Base-by-base conservation (phyloP, 1,140 invertebrate genomes). In the Leptopilina boulardi region DNA sequence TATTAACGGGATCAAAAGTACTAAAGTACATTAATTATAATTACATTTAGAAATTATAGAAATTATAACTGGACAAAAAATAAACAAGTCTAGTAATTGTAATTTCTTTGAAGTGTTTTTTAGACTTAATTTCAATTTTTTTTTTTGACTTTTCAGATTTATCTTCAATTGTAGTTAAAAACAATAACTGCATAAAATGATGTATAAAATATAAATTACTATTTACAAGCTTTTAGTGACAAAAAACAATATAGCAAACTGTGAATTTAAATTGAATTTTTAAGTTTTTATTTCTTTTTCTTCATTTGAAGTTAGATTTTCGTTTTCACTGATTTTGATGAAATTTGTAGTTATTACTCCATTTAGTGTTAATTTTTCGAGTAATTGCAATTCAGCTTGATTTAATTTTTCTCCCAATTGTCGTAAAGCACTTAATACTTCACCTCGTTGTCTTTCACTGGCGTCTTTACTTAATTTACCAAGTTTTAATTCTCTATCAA, bases 401-500 rank as follows among this genome's bases (percentile, higher is more conserved):
- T 91, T 90, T 41, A 96, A 87, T 77, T 92, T 91, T 84, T 95
- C 95, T 34, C 94, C 94, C 18, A 96, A 87, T 81, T 95, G 95
- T 84, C 93, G 92, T 72, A 96, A 86, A 15, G 95, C 94, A 77
- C 91, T 93, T 18, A 96, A 82, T 77, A 96, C 93, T 89, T 96
- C 95, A 1, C 79, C 82, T 23, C 85, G 91, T 83, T 92, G 89
- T 78, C 79, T 84, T 38, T 92, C 88, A 59, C 86, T 84, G n/a
- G 79, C 73, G 70, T 91, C 88, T 75, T 84, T 81, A 38, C 72
- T 85, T 13, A 92, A 73, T 85, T 92, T 93, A 26, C 92, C 92
- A 8, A 93, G 83, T 85, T 92, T 93, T 0, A 89, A 73, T 76
- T 93, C 91, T 70, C 91, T 84, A 38, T 93, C 91, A 70, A 94